Base-by-base conservation (phyloP, 2,888 invertebrate genomes). In the Limenitis camilla region DNA sequence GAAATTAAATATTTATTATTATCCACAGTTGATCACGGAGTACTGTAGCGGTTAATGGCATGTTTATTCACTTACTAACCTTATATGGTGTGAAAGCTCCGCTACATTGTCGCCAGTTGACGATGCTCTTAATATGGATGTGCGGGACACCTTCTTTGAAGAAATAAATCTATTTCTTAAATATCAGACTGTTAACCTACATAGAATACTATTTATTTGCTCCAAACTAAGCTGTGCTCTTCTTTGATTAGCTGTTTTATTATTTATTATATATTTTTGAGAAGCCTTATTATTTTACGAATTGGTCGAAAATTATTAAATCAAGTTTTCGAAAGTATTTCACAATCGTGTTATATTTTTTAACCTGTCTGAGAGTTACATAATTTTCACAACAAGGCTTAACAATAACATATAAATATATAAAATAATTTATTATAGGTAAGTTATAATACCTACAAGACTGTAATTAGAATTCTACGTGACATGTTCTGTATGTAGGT, bases 51-150 rank as follows among this genome's bases (percentile, higher is more conserved):
- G 78, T 72, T 81, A 81, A 77, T 75, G 73, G 81, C 75, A 74
- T 78, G 81, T 82, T 82, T 81, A 79, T 79, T 76, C 72, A 69
- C 70, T 69, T 67, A 60, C 63, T 59, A 53, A 64, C 86, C 83
- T 69, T 86, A 85, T 83, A 86, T 64, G 87, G 87, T 59, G 87
- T 81, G 87, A 87, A 87, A 87, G 87, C 82, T 72, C 68, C 72
- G 74, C 78, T 68, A 76, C 74, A 81, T 81, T 85, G 85, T 86
- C 79, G 78, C 76, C 76, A 70, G 74, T 67, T 71, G 74, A 69
- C 71, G 67, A 60, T 67, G 72, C 65, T 64, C 77, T 72, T 63
- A 62, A 71, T 72, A 69, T 70, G 77, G 74, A 68, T 75, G 72
- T 68, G 64, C 74, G 19, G 72, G 74, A 75, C 73, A 71, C 72